phyloP scores from a whole-genome alignment of 2,797 vertebrate genomes.

The Pteropus rufus region DNA sequence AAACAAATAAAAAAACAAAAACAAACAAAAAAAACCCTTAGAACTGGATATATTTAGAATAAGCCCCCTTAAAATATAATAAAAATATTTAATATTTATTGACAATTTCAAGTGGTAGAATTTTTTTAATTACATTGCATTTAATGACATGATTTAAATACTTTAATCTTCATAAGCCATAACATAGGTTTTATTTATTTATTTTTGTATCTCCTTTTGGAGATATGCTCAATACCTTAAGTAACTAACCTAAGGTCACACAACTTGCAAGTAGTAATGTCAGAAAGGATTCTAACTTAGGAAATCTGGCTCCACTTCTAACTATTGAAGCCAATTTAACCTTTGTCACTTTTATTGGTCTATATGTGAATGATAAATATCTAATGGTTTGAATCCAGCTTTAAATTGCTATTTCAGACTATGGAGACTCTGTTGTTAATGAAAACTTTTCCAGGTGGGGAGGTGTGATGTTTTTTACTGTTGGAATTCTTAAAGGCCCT shows the following conservation, averaged over 20 bases:
- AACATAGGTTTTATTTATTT: background rate
- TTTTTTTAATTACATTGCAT: background rate
- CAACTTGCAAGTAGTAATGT: background rate
- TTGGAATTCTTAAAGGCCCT: background rate
- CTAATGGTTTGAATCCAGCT: background rate
- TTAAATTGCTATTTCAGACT: background rate
- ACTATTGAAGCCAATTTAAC: background rate
- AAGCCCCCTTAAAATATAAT: background rate
- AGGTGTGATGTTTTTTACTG: background rate
- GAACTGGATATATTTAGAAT: background rate
- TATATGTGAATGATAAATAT: background rate
- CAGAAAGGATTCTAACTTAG: background rate
- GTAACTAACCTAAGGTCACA: background rate
- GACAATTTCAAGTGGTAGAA: background rate
- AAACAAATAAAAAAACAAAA: too few species aligned
- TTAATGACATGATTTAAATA: background rate
- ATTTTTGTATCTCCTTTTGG: background rate
- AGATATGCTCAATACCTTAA: background rate
- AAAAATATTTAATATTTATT: background rate
- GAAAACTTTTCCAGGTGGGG: background rate
- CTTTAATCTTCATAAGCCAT: background rate
- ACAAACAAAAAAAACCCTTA: background rate
- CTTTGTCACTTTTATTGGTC: background rate
- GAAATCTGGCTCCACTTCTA: background rate
- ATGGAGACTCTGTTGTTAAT: background rate